A percentile compares a stretch with the other conserved stretches of the same genome.
Conservation (phyloP, 2,113 vertebrate genomes). For the Protobothrops mucrosquamatus region DNA sequence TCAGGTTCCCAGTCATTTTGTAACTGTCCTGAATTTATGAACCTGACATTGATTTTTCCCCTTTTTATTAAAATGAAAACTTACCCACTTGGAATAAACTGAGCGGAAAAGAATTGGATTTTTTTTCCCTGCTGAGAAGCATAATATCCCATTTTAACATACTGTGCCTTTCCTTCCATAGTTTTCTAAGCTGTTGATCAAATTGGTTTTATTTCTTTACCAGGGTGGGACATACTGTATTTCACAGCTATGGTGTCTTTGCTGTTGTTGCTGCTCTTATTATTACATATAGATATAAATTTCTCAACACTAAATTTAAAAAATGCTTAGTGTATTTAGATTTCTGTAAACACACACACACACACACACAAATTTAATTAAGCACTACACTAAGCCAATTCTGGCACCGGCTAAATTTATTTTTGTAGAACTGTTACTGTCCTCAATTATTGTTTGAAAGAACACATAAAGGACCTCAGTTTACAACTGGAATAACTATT, state of each 20-base stretch:
- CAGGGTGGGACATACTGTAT: not conserved
- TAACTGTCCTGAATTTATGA: not conserved
- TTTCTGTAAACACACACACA: not conserved
- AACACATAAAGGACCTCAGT: not conserved
- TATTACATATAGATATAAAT: not conserved
- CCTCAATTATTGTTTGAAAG: not conserved
- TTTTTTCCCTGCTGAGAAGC: not conserved
- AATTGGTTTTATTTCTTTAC: not conserved
- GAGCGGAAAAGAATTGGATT: not conserved
- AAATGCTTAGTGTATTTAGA: not conserved
- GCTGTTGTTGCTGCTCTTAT: not conserved
- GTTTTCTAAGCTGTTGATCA: not conserved
- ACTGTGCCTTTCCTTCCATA: not conserved
- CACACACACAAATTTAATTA: not conserved
- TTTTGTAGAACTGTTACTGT: not conserved
- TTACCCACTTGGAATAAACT: not conserved
- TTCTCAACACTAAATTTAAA: not conserved
- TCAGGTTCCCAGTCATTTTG: not conserved
- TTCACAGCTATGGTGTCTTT: not conserved
- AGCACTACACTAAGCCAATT: not conserved
- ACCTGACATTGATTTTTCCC: not conserved
- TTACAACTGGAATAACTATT: not conserved
- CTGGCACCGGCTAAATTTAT: not conserved
- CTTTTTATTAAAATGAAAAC: not conserved
- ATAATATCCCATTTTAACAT: not conserved